A percentile compares a stretch with the other conserved stretches of the same genome.
These are phyloP conservation scores for Pelobates fuscus DNA, from an alignment of 2,113 vertebrate species.

Conservation along the genomic window DNA sequence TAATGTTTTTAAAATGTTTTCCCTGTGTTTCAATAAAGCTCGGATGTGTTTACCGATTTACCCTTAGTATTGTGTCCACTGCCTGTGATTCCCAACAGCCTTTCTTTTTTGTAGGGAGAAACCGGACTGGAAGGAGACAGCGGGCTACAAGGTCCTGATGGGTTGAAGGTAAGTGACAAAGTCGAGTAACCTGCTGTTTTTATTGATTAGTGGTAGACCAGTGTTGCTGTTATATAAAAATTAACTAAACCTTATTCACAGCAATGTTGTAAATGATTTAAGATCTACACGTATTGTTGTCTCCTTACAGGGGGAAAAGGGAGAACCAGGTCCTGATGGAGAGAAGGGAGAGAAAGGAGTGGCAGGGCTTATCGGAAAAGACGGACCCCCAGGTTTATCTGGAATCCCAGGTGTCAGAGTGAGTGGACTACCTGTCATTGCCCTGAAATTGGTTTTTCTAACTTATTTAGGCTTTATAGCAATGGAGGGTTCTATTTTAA, in stretches of 20 bases:
- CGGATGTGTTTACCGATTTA: too few species aligned
- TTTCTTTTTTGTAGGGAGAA: constrained; percentile 75
- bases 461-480: too few species aligned
- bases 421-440: constrained; percentile 57
- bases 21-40: too few species aligned
- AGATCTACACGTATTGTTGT: background rate
- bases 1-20: too few species aligned
- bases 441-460: background rate
- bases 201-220: background rate
- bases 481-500: too few species aligned
- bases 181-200: too few species aligned
- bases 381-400: constrained; percentile 81
- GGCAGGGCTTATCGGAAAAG: constrained; percentile 87
- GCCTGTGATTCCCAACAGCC: background rate
- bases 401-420: constrained; percentile 88
- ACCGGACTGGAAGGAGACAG: constrained; percentile 84
- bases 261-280: background rate
- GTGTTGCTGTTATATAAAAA: background rate
- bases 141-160: constrained; percentile 78
- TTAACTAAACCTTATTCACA: too few species aligned
- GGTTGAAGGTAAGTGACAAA: constrained; percentile 77
- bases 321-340: constrained; percentile 88
- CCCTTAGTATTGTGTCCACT: background rate
- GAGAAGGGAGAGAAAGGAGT: constrained; percentile 87
- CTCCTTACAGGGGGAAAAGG: constrained; percentile 85